Evolutionary conservation across 1,140 invertebrate species (phyloP), one percentile per base, ranked within the genome.

Genomic region (Musca vetustissima): DNA sequence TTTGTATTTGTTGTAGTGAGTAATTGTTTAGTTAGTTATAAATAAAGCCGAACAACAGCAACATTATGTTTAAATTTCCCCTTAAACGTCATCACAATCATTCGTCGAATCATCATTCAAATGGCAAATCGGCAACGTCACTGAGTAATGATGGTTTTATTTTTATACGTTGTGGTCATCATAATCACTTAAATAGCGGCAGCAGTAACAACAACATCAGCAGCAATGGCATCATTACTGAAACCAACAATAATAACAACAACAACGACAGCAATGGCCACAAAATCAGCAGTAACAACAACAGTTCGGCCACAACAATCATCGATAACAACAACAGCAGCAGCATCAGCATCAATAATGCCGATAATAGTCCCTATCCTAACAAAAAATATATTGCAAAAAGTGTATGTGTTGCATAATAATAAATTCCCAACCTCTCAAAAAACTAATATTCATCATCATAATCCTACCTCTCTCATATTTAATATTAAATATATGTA

Each of bases 71-170:
- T 61, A 61, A 61, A 61, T 61, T 61, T 61, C 57, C 57, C 36
- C 36, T 61, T 24, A 61, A 61, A 61, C 57, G 57, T 61, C n/a
- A 61, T 61, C 28, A 61, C 36, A 61, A 55, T 24, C 21, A 55
- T 25, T 28, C 53, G 19, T 21, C 21, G n/a, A 53, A 52, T n/a
- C 19, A 50, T 50, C 64, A 52, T 66, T 28, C 25, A 21, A n/a
- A 66, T 24, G 15, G 8, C n/a, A 49, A 69, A 66, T 66, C 61
- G 49, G 61, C 61, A 65, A 65, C 43, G 22, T 55, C 61, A 52
- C 68, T 64, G 36, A 69, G 68, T 64, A 69, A 69, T 59, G 68
- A 69, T 52, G 68, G 64, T 43, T 69, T 69, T 64, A 69, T 69
- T 66, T 66, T 48, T 59, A 66, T 69, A 66, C 68, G 64, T 25